A percentile compares a stretch with the other conserved stretches of the same genome.
Conservation (phyloP, 2,797 vertebrate genomes). For the Simalia tracyae region DNA sequence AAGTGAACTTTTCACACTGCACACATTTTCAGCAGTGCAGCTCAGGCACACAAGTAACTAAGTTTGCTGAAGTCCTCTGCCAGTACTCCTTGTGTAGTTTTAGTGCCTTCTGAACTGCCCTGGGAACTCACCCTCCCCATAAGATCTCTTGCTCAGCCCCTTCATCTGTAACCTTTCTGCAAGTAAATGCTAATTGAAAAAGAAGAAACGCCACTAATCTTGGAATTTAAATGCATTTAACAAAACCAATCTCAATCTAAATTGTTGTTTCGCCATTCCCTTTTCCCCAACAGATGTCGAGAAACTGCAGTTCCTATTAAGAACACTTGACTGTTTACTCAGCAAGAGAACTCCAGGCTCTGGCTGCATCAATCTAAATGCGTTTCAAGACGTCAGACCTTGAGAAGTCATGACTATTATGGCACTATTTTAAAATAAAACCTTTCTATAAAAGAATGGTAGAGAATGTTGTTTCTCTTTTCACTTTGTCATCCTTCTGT, state of each 20-base stretch:
- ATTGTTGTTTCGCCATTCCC: constrained; percentile 82
- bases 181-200: constrained; percentile 87
- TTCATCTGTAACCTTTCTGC: constrained; percentile 85
- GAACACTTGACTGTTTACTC: constrained; percentile 84
- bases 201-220: constrained; percentile 86
- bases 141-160: constrained; percentile 70
- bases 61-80: constrained; percentile 60
- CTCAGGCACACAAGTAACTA: constrained; percentile 50
- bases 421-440: constrained; percentile 79
- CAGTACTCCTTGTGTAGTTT: constrained; percentile 62
- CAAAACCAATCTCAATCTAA: constrained; percentile 86
- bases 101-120: constrained; percentile 67
- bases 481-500: constrained; percentile 49
- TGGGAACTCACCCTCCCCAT: constrained; percentile 58
- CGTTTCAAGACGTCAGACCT: constrained; percentile 77
- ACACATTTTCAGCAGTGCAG: constrained; percentile 32
- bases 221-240: constrained; percentile 89
- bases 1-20: constrained; percentile 54
- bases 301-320: constrained; percentile 85
- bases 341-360: constrained; percentile 78
- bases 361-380: constrained; percentile 81
- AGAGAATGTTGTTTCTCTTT: constrained; percentile 58
- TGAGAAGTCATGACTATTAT: constrained; percentile 76
- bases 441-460: constrained; percentile 77
- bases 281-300: constrained; percentile 85